Evolutionary conservation across 2,888 invertebrate genomes (phyloP), one percentile per base, ranked within the genome.

Genomic region (Microplitis manilae): DNA sequence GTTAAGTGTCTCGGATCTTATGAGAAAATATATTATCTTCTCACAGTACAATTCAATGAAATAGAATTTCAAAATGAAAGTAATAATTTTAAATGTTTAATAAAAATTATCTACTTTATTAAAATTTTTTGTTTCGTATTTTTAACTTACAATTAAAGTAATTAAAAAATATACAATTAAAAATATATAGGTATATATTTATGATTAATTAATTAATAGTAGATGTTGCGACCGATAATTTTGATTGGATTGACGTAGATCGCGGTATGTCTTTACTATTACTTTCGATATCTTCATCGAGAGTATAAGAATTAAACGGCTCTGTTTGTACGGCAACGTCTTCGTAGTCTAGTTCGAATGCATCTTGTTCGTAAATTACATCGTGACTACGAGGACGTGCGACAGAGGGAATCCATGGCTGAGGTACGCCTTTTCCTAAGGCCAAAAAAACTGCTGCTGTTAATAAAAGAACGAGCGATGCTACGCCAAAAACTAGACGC

Each of bases 401-500:
- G 0, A 90, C 90, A 1, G 90, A 90, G 0, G 89, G 88, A 59
- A 90, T 93, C 93, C 93, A 93, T 20, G 92, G 91, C 81, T 93
- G 93, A 0, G 92, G 91, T 5, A 92, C 91, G 2, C 93, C 93
- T 81, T 92, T 92, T 6, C 93, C 92, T 77, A 92, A 90, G 0
- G 91, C 90, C 87, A 93, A 89, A 84, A 92, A 93, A 68, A 92
- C 91, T 1, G 91, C 90, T 1, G 92, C 92, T 2, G 92, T 92
- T n/a, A 91, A 89, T 6, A 92, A 83, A n/a, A 93, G 84, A 9
- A 93, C 92, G 1, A 91, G 91, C 1, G 92, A 92, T 1, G 93
- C 92, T 5, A 92, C 91, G 0, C 92, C 92, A 81, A 93, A 93
- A 2, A 93, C 92, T 17, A 92, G 83, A 20, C 92, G 88, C 93